Base-by-base conservation (phyloP, 2,797 vertebrate species). In the Ctenochaetus hawaiiensis region DNA sequence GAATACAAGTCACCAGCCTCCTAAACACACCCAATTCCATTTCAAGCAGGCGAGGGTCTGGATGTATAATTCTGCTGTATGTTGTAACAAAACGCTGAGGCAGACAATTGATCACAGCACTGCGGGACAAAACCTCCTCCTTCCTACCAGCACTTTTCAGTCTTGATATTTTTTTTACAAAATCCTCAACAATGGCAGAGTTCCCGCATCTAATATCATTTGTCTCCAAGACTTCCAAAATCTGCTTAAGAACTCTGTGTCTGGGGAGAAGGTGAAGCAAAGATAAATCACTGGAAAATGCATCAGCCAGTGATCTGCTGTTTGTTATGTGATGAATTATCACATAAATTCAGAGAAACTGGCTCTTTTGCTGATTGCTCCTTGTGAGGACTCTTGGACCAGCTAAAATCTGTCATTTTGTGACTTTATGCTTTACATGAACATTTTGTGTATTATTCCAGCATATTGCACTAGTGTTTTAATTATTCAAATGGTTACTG, bases 111-210 rank as follows among this genome's bases (percentile, higher is more conserved):
- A 84, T 79, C 43, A 59, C 66, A 75, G 30, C 56, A 49, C 64
- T 78, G 56, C 37, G 53, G 71, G 77, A 80, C 37, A 84, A 67
- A 84, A 76, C 8, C 6, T 20, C 68, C 52, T 71, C 23, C 65
- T 78, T 66, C 34, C 49, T 20, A 12, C 4, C 51, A 54, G 47
- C 53, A 37, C n/a, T 52, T 63, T 56, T 77, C 59, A 65, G 43
- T 65, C 39, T 62, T n/a, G 57, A 68, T 81, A 61, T 87, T 73
- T 78, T 78, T 69, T 82, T 85, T 70, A 73, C 72, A 54, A 61
- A 77, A 71, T 34, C 59, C 65, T 68, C 39, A 72, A 61, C 17
- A 30, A 68, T 68, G 69, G 30, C 48, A 1, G 72, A 75, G 57
- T 81, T 67, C 57, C 54, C 9, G 8, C 45, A 75, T 75, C 20